Base-by-base conservation (phyloP, 2,113 vertebrate species). In the Burhinus bistriatus region DNA sequence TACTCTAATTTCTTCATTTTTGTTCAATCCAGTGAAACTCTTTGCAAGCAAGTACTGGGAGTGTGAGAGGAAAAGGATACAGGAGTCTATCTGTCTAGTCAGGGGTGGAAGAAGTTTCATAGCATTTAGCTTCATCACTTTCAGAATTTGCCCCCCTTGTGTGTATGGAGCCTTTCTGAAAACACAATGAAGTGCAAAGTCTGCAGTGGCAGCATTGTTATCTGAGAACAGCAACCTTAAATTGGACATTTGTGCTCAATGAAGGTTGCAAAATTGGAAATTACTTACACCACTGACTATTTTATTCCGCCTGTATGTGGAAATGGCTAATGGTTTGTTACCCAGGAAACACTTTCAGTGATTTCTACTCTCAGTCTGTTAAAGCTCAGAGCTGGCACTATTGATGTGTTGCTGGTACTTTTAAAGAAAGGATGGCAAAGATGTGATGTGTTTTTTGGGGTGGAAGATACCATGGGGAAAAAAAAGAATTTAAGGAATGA, bases 401-500 rank as follows among this genome's bases (percentile, higher is more conserved):
- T 6, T 70, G 44, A 30, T 65, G 32, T 55, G 26, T 65, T 93
- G 58, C 70, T 62, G 38, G 80, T 83, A 44, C 26, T 75, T 90
- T 26, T 70, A 75, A 83, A 90, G 38, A 90, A 76, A 70, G 51
- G 38, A 30, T 83, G 89, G 55, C 51, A 88, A 86, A 90, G 70
- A 66, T 3, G 9, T 27, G 36, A 12, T 87, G 54, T 62, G 45
- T 80, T 90, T 66, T 93, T 77, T 94, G 68, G 54, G 27, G 55
- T 75, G 64, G 55, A 58, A 86, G 72, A 72, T 88, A 73, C 54
- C 45, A n/a, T 8, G 22, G 85, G 49, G 93, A 83, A 83, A 21
- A 72, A 95, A 36, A 95, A 36, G 85, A 96, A 96, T 95, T 85
- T 83, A 73, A 92, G 66, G 90, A 91, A 88, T 83, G 87, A 90